Conservation (phyloP, 1,140 invertebrate species). For the Drosophila insularis region DNA sequence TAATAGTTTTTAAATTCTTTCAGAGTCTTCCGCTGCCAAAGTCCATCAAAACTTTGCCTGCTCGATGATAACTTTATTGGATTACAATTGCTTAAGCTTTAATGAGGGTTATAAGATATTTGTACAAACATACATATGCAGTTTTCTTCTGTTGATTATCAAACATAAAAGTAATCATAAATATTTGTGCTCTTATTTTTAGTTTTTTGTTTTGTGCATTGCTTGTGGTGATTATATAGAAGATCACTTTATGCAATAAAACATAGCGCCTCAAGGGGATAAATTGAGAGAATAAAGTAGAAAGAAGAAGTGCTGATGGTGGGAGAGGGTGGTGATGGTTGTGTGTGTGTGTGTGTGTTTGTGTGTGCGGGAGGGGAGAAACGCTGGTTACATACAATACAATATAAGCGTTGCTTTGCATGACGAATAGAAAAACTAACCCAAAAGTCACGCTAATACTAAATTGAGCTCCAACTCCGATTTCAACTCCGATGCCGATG, state of each 20-base stretch:
- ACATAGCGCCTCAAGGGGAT: slow-evolving; percentile 36
- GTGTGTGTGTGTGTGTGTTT: too few species aligned
- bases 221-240: slow-evolving; percentile 52
- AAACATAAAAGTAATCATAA: slow-evolving; percentile 5
- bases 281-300: neutral
- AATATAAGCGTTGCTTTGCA: slow-evolving; percentile 72
- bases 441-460: slow-evolving; percentile 80
- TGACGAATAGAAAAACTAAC: slow-evolving; percentile 80
- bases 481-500: slow-evolving; percentile 29
- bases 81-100: neutral
- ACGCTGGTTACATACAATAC: neutral
- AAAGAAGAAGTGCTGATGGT: neutral
- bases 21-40: too few species aligned
- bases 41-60: too few species aligned
- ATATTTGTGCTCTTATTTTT: slow-evolving; percentile 6
- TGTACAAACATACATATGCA: too few species aligned
- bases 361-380: neutral
- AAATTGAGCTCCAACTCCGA: slow-evolving; percentile 69
- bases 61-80: neutral
- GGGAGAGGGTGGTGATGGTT: neutral
- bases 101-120: neutral
- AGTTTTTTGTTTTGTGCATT: slow-evolving; percentile 15
- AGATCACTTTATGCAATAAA: slow-evolving; percentile 77
- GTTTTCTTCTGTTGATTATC: neutral
- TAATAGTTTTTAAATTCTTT: too few species aligned